Conservation (phyloP, 2,113 vertebrate species). For the Oreamnos americanus region DNA sequence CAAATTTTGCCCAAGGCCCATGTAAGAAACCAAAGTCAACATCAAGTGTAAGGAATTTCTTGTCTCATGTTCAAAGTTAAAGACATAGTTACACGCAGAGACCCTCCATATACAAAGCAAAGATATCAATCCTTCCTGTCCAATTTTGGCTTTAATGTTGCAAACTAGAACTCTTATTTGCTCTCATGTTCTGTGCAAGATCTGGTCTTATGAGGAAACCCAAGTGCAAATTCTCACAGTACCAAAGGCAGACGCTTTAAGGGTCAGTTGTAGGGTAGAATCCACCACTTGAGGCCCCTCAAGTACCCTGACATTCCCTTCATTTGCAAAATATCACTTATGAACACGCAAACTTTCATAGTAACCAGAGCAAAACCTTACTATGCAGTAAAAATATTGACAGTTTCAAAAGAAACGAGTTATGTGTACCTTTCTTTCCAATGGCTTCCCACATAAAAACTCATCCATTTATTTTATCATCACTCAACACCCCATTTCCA, state of each 20-base stretch:
- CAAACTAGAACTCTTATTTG: neutral
- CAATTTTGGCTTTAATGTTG: neutral
- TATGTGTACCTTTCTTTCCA: neutral
- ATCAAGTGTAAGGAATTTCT: neutral
- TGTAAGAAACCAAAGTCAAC: constrained; percentile 32
- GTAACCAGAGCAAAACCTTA: neutral
- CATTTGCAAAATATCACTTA: neutral
- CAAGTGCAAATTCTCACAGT: too few species aligned
- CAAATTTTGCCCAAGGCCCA: constrained; percentile 4
- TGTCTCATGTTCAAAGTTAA: neutral
- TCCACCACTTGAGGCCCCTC: neutral
- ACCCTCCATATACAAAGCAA: neutral
- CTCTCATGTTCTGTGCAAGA: neutral
- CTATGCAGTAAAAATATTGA: neutral
- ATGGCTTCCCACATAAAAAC: neutral
- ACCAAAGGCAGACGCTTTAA: neutral
- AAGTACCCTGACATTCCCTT: neutral
- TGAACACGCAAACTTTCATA: neutral
- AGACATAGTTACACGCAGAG: neutral
- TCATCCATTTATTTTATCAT: too few species aligned
- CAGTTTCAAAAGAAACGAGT: neutral
- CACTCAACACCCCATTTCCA: neutral
- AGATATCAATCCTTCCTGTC: neutral
- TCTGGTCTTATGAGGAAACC: neutral
- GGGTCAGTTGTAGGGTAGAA: too few species aligned